These are phyloP conservation scores for Eleginops maclovinus DNA, from an alignment of 2,113 vertebrate genomes.

Conservation along the genomic window DNA sequence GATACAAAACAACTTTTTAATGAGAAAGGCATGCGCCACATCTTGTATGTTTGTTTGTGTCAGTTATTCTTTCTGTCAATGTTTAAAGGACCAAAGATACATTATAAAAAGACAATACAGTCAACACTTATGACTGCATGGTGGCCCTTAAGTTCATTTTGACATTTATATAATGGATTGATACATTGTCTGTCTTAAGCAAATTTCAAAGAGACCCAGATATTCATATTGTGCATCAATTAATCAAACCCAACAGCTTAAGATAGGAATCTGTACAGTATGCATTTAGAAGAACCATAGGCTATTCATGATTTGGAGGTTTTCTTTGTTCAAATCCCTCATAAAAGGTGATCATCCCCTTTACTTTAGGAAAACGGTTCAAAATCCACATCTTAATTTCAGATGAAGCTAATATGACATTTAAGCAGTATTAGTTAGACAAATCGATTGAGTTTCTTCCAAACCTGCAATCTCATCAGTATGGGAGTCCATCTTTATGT, in stretches of 20 bases:
- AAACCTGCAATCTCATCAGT: background rate
- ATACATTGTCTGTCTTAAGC: background rate
- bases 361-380: background rate
- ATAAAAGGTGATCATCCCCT: background rate
- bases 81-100: background rate
- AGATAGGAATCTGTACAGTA: background rate
- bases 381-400: background rate
- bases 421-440: background rate
- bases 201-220: background rate
- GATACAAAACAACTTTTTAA: slow-evolving; percentile 26
- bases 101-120: background rate
- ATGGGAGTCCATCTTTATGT: background rate
- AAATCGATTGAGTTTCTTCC: background rate
- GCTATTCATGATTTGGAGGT: background rate
- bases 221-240: background rate
- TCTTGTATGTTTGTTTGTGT: background rate
- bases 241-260: background rate
- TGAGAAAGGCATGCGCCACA: slow-evolving; percentile 15
- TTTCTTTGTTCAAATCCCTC: background rate
- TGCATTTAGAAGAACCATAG: background rate
- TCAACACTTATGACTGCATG: background rate
- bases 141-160: background rate
- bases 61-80: background rate
- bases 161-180: background rate
- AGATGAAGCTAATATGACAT: background rate